A percentile compares a stretch with the other conserved stretches of the same genome.
Evolutionary conservation across 2,797 vertebrate species (phyloP).

Genomic region (Pangasius krempfi): DNA sequence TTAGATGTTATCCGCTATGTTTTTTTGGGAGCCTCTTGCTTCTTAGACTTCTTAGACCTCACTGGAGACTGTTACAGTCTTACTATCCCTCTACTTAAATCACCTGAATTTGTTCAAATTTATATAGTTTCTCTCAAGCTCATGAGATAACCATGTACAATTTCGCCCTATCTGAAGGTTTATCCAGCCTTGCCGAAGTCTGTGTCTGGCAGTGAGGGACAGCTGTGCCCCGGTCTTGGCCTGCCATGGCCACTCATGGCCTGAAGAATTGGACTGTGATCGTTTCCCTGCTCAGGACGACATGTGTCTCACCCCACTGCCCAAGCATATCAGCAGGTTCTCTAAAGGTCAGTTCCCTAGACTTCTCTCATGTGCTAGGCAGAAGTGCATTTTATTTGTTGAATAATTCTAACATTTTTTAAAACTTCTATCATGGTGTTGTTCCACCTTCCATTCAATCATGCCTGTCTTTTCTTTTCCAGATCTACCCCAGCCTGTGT

Average conservation of each 20-base stretch:
- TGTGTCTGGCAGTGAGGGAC: constrained; percentile 82
- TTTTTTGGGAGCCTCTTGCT: neutral
- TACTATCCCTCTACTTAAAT: neutral
- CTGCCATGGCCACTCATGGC: constrained; percentile 85
- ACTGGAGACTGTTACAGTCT: neutral
- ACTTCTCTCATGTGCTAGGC: neutral
- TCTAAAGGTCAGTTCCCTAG: constrained; percentile 78
- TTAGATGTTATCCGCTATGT: neutral
- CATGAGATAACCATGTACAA: constrained; percentile 33
- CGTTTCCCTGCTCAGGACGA: constrained; percentile 84
- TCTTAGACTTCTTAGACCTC: neutral
- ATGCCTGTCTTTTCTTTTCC: constrained; percentile 38
- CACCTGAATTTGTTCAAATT: neutral
- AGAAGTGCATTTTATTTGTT: neutral
- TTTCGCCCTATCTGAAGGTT: constrained; percentile 69
- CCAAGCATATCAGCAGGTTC: constrained; percentile 70
- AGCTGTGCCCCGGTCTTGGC: constrained; percentile 82
- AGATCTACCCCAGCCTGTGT: constrained; percentile 83
- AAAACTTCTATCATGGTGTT: neutral
- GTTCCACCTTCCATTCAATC: neutral
- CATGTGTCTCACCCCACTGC: constrained; percentile 78
- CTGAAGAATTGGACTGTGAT: constrained; percentile 79
- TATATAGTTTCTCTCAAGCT: neutral
- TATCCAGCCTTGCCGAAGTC: constrained; percentile 86
- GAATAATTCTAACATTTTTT: neutral